Base-by-base conservation (phyloP, 2,797 vertebrate species). In the Ibycter americanus region DNA sequence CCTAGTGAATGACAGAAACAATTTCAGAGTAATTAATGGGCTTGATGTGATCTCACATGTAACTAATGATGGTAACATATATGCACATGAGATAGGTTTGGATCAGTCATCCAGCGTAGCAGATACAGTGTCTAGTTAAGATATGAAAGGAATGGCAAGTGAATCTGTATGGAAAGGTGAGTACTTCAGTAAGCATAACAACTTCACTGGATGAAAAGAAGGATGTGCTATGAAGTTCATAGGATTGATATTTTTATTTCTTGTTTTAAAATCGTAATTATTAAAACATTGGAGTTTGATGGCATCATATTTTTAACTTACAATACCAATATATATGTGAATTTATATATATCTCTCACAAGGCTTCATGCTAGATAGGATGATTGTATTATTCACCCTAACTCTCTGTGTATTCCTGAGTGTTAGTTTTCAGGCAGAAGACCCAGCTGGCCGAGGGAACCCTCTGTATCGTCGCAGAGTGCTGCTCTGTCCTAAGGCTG, bases 1-100 rank as follows among this genome's bases (percentile, higher is more conserved):
- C 59, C 46, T 90, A 94, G 80, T 76, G 56, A 96, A 96, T 93
- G 76, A 95, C 90, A 96, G 93, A 97, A 96, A 78, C 62, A 91
- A 96, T 96, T 96, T 84, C 65, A 65, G 42, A 44, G 54, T 93
- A 96, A 96, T 95, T 96, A 97, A 96, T 82, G 88, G 58, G 36
- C 44, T 97, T 73, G 84, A 90, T 18, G 12, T 91, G 84, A 95
- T 95, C 81, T 98, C 83, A 89, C 52, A 46, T 8, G 0, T 89
- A 94, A 52, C 77, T 95, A 90, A 87, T 66, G 42, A 87, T 56
- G 71, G 77, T 89, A 89, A 93, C 61, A 95, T 87, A 83, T 32
- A 36, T 21, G 40, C 26, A 67, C 11, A 9, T 12, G 49, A 94
- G 51, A 94, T 31, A 76, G 40, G 54, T 44, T 63, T 46, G 46